phyloP scores from a whole-genome alignment of 2,888 invertebrate genomes.

The Trissolcus brochymenae region DNA sequence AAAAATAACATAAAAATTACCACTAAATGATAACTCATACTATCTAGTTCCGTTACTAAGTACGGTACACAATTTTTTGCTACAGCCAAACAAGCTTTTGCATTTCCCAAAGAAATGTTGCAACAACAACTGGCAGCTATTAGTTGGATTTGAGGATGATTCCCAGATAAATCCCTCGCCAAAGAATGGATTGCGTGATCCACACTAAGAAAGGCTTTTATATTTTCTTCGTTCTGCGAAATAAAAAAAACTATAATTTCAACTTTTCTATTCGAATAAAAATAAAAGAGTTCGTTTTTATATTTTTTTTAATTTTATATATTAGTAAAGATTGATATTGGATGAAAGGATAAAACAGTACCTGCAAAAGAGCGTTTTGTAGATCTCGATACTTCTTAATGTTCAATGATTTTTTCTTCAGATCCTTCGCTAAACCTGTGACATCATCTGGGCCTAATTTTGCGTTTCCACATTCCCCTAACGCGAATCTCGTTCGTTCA shows the following conservation, averaged over 20 bases:
- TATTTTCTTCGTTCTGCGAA: conserved; percentile 75
- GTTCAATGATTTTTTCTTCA: conserved; percentile 65
- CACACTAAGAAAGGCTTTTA: conserved; percentile 72
- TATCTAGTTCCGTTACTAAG: conserved; percentile 74
- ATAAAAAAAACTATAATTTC: neutral
- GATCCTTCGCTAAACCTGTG: conserved; percentile 57
- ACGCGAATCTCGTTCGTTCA: conserved; percentile 57
- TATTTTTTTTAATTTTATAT: neutral
- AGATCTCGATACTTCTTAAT: conserved; percentile 65
- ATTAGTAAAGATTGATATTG: too few relatives aligned
- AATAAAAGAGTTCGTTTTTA: neutral
- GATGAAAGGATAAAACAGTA: neutral
- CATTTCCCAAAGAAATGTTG: conserved; percentile 78
- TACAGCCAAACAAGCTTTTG: conserved; percentile 74
- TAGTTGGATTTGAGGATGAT: conserved; percentile 77
- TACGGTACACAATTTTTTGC: conserved; percentile 78
- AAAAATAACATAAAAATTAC: conserved; percentile 56
- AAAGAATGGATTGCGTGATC: conserved; percentile 77
- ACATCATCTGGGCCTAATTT: conserved; percentile 62
- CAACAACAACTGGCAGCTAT: conserved; percentile 79
- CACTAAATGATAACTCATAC: conserved; percentile 68
- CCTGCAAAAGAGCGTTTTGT: conserved; percentile 71
- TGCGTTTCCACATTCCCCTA: conserved; percentile 61
- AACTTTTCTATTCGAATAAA: neutral
- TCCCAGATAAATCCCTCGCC: conserved; percentile 78